Evolutionary conservation across 2,113 vertebrate species (phyloP), one percentile per base, ranked within the genome.

Genomic region (Antechinus flavipes): DNA sequence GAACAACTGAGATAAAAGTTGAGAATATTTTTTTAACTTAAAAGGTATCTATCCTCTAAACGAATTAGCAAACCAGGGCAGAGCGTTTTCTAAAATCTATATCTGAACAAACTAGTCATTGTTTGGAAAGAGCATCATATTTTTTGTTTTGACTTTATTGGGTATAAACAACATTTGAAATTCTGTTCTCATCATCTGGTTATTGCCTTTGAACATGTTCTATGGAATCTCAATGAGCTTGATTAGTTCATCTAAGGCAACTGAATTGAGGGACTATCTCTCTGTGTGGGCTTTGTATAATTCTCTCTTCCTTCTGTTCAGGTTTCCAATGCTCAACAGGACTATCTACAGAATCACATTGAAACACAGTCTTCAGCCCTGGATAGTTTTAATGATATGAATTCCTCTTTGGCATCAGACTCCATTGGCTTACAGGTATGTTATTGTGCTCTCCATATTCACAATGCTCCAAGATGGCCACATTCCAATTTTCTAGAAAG

Each of bases 311-410:
- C 6, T 35, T 98, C 94, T 98, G 95, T 98, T 94, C 94, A 99
- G 99, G 96, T 98, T 91, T 99, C 99, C 93, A 99, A 99, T 94
- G 98, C 99, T 92, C 99, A 99, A 42, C 98, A 99, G 94, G 98
- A 98, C 93, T 99, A 98, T 94, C 98, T 99, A 93, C 99, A 99
- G 98, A 99, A 98, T 91, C 99, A 99, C 98, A 99, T 99, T 95
- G 99, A 98, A 97, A 96, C 99, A 49, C 99, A 99, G 96, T 99
- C 99, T 0, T 97, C 99, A 53, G 99, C 99, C 93, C 98, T 99
- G 99, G 99, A 99, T n/a, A 99, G 98, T 97, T 99, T 99, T 95
- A 99, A 99, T 96, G 98, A 99, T 97, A 99, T 99, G 99, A 99
- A 99, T 98, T 99, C 98, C 90, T 99, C 99, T 3, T 98, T 99